Evolutionary conservation across 2,113 vertebrate species (phyloP).

Genomic region (Australoheros scitulus): DNA sequence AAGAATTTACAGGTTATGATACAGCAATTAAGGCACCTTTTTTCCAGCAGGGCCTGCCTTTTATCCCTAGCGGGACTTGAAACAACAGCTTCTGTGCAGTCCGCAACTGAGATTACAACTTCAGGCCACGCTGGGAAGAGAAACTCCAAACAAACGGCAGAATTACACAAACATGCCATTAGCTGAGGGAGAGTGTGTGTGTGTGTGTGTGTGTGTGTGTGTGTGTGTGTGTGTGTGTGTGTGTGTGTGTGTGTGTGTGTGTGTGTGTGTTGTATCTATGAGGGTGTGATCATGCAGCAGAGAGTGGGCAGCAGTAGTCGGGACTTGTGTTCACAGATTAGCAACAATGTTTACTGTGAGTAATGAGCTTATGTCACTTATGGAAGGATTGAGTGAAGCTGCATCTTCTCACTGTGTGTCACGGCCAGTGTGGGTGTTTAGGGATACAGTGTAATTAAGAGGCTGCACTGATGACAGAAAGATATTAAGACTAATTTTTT

Average conservation of each 20-base stretch:
- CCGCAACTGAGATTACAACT: background rate
- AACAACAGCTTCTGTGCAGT: background rate
- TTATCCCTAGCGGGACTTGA: background rate
- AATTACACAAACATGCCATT: constrained; percentile 54
- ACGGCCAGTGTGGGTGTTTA: constrained; percentile 29
- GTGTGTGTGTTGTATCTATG: constrained; percentile 9
- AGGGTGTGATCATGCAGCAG: constrained; percentile 36
- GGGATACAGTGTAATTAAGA: constrained; percentile 18
- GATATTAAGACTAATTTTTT: constrained; percentile 11
- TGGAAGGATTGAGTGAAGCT: constrained; percentile 37
- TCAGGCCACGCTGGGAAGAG: constrained; percentile 5
- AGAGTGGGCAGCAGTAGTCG: constrained; percentile 42
- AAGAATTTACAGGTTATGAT: constrained; percentile 43
- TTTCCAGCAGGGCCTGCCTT: background rate
- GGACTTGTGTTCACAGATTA: constrained; percentile 60
- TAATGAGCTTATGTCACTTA: constrained; percentile 59
- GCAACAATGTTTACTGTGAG: constrained; percentile 45
- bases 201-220: too few species aligned
- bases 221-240: background rate
- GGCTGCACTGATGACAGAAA: constrained; percentile 12
- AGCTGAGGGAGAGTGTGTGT: constrained; percentile 20
- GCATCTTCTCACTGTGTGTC: constrained; percentile 34
- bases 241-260: background rate
- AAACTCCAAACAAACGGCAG: constrained; percentile 34
- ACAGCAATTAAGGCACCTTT: background rate